Evolutionary conservation across 2,113 vertebrate genomes (phyloP).

Genomic region (Lepidothrix coronata): DNA sequence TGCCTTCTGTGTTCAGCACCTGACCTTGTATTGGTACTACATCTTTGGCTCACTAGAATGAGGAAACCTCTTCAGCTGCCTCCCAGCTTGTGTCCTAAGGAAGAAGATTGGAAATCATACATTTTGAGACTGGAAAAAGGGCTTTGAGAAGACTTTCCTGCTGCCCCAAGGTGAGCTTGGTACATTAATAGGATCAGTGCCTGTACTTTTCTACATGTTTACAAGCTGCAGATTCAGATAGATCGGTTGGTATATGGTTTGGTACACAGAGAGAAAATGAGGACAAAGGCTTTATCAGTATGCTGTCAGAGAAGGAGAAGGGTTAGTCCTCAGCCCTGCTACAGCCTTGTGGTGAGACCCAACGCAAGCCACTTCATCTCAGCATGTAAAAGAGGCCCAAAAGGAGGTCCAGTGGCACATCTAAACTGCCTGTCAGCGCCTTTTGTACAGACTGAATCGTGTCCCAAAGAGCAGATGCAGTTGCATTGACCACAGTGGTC

Average conservation of each 20-base stretch:
- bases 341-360: background rate
- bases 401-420: background rate
- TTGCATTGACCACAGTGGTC: background rate
- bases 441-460: background rate
- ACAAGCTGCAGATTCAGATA: background rate
- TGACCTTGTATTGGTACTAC: background rate
- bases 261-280: background rate
- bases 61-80: background rate
- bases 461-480: background rate
- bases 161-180: background rate
- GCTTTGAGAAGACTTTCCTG: background rate
- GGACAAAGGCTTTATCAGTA: background rate
- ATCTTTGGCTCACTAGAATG: background rate
- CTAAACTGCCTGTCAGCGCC: background rate
- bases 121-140: background rate
- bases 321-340: background rate
- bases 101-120: background rate
- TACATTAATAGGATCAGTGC: background rate
- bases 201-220: background rate
- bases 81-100: background rate
- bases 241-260: background rate
- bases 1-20: background rate
- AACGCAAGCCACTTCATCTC: background rate
- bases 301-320: background rate
- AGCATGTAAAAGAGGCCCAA: background rate